Percentiles rank a stretch among this genome's conserved stretches.
phyloP scores from a whole-genome alignment of 2,888 invertebrate genomes.

The Ceriagrion tenellum region DNA sequence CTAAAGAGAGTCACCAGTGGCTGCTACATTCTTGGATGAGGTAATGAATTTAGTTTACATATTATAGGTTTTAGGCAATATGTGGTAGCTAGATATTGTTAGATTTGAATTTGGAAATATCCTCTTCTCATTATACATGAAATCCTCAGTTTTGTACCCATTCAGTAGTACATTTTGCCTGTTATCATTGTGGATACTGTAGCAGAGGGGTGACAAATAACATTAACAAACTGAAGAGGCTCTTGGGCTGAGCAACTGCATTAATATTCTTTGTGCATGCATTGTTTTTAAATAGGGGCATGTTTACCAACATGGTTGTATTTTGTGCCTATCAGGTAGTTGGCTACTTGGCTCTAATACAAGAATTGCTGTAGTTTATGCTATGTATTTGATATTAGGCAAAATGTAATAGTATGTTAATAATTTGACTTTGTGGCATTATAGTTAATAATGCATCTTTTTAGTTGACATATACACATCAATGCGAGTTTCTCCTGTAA shows the following conservation, averaged over 20 bases:
- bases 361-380: not conserved
- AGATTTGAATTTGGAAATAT: not conserved
- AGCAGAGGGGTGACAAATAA: not conserved
- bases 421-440: not conserved
- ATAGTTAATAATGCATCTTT: not conserved
- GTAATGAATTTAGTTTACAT: slow-evolving; percentile 6
- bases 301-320: slow-evolving; percentile 11
- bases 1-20: not conserved
- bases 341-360: not conserved
- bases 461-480: not conserved
- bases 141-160: slow-evolving; percentile 42
- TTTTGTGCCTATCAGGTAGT: slow-evolving; percentile 26
- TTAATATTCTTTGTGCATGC: slow-evolving; percentile 35
- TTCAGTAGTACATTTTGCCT: slow-evolving; percentile 51
- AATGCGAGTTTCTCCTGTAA: not conserved
- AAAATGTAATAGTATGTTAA: not conserved
- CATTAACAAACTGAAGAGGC: not conserved
- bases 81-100: not conserved
- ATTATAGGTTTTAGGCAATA: not conserved
- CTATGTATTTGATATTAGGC: slow-evolving; percentile 24
- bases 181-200: not conserved
- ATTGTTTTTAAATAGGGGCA: slow-evolving; percentile 7
- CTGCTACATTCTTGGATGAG: slow-evolving; percentile 28
- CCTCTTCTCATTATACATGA: not conserved
- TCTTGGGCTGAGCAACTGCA: not conserved